These are phyloP conservation scores for Melanotaenia boesemani DNA, from an alignment of 2,797 vertebrate species.

Conservation along the genomic window DNA sequence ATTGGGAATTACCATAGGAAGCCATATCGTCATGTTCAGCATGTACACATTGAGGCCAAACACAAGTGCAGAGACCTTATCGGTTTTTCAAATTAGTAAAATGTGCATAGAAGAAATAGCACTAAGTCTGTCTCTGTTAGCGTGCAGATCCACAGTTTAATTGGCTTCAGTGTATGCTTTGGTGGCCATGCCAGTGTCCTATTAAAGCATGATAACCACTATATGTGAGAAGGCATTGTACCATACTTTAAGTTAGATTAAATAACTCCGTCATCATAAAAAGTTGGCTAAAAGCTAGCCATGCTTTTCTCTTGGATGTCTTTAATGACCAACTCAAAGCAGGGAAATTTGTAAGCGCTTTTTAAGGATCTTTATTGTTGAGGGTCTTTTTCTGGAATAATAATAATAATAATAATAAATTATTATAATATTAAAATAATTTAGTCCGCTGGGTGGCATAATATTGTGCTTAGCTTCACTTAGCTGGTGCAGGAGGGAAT, in stretches of 20 bases:
- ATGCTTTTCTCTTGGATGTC: background rate
- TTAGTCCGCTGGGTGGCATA: too few relatives aligned
- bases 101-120: constrained; percentile 36
- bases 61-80: constrained; percentile 66
- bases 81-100: constrained; percentile 59
- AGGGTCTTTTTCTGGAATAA: background rate
- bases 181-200: constrained; percentile 50
- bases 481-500: too few relatives aligned
- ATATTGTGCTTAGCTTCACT: too few relatives aligned
- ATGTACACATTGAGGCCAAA: constrained; percentile 47
- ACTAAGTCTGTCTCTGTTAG: constrained; percentile 41
- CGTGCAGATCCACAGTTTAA: constrained; percentile 56
- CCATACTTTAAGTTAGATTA: constrained; percentile 40
- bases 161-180: constrained; percentile 66
- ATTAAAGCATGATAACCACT: constrained; percentile 58
- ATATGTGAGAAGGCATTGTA: constrained; percentile 44
- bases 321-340: background rate
- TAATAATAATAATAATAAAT: background rate
- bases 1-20: constrained; percentile 68
- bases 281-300: constrained; percentile 3
- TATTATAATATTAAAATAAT: too few relatives aligned
- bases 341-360: background rate
- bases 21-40: constrained; percentile 43
- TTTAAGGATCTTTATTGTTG: background rate
- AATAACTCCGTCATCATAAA: constrained; percentile 49